Evolutionary conservation across 92 coral and sea anemone genomes (phyloP), one percentile per base, ranked within the genome.

Genomic region (Chrysogorgia sp.): DNA sequence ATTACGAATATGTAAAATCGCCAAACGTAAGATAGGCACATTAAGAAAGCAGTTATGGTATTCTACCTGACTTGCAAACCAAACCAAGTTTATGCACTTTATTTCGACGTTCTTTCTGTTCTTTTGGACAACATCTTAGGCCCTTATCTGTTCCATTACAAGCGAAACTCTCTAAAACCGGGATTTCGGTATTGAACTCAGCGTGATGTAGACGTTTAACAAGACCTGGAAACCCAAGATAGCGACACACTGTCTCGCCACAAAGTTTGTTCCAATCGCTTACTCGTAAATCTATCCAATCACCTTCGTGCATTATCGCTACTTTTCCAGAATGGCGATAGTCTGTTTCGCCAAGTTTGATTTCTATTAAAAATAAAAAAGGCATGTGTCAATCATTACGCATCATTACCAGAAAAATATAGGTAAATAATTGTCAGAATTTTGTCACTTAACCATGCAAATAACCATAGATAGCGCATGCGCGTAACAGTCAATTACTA

Each of bases 191-290:
- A 40, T 65, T n/a, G n/a, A n/a, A 65, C 49, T 65, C 53, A 0
- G 0, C 13, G 31, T 33, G 6, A 14, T 2, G 15, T 29, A 35
- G 40, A 2, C 49, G 35, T 49, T 65, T 65, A 1, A 65, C 31
- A 3, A 65, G 35, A n/a, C 55, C 55, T 10, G 72, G 72, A n/a
- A 65, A 65, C 20, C 72, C 72, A 21, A 65, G 72, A 28, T 45
- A 24, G 29, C 28, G 45, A 40, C 72, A 65, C 0, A n/a, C 72
- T 30, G 40, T 10, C 10, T 34, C 14, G 1, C 52, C 72, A 7
- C 23, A 20, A 24, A 19, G 2, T 5, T 65, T 14, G 30, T 65
- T 23, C 72, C 52, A 65, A 22, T 40, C 0, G 7, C 40, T 40
- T 30, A 8, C 72, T 15, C 30, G 32, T 15, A 65, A 29, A 17